phyloP scores from a whole-genome alignment of 92 coral and sea anemone genomes.

The Paragorgia papillata region DNA sequence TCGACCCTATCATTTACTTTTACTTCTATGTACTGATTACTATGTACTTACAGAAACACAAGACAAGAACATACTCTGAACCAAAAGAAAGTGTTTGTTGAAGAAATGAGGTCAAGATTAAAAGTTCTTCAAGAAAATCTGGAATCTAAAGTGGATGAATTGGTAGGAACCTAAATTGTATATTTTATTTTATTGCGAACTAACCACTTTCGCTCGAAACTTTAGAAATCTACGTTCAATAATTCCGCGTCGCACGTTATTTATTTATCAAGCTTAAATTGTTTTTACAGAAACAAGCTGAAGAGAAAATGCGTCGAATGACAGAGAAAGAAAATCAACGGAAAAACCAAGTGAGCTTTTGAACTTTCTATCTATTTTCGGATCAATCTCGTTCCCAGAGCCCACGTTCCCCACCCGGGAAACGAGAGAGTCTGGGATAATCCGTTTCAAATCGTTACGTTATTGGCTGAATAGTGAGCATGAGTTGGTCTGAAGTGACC shows the following conservation, averaged over 20 bases:
- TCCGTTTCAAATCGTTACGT: too few species aligned
- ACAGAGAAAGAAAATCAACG: conserved; percentile 67
- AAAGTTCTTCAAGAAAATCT: conserved; percentile 65
- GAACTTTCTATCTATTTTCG: background rate
- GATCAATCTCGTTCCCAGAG: too few species aligned
- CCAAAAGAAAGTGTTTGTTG: conserved; percentile 86
- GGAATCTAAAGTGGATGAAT: conserved; percentile 39
- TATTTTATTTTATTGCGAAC: too few species aligned
- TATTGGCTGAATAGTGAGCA: too few species aligned
- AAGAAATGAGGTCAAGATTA: conserved; percentile 78
- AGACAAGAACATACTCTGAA: conserved; percentile 74
- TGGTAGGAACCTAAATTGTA: conserved; percentile 22
- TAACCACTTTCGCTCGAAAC: too few species aligned
- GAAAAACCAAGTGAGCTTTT: conserved; percentile 60
- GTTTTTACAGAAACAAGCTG: conserved; percentile 57
- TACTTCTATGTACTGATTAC: background rate
- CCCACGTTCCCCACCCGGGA: too few species aligned
- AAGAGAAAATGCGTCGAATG: conserved; percentile 65
- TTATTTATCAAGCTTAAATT: too few species aligned
- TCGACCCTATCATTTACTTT: too few species aligned
- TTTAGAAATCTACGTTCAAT: too few species aligned
- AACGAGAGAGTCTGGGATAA: too few species aligned
- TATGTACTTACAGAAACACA: conserved; percentile 36
- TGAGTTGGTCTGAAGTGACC: too few species aligned
- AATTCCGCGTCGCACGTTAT: too few species aligned